phyloP scores from a whole-genome alignment of 2,888 invertebrate species.

The Nasonovia ribisnigri region DNA sequence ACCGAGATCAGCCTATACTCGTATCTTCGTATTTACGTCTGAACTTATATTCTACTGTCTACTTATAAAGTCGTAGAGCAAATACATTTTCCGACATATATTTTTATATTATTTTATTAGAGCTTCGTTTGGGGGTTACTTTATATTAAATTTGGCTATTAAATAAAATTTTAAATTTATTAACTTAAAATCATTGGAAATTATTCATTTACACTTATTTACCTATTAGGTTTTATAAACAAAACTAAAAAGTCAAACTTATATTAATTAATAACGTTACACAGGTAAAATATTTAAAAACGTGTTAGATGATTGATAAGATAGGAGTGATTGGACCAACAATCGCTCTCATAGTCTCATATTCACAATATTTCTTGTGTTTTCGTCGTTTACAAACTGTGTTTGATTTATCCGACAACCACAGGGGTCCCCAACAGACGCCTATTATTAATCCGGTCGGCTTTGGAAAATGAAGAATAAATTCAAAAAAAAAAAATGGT shows the following conservation, averaged over 20 bases:
- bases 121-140: background rate
- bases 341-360: background rate
- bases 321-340: background rate
- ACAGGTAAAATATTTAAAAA: background rate
- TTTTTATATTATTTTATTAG: background rate
- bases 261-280: background rate
- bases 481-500: conserved; percentile 41
- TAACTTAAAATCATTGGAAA: background rate
- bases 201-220: background rate
- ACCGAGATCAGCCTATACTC: background rate
- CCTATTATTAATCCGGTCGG: conserved; percentile 61
- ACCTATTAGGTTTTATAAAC: background rate
- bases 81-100: background rate
- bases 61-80: background rate
- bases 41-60: background rate
- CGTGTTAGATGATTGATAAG: background rate
- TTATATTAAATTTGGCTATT: background rate
- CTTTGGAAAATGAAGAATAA: conserved; percentile 43
- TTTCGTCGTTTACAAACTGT: conserved; percentile 17
- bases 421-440: conserved; percentile 54
- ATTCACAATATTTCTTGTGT: conserved; percentile 19
- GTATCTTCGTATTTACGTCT: background rate
- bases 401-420: conserved; percentile 63
- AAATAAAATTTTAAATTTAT: background rate
- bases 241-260: background rate